A percentile compares a stretch with the other conserved stretches of the same genome.
These are phyloP conservation scores for Biston betularia DNA, from an alignment of 2,888 invertebrate genomes.

Conservation along the genomic window DNA sequence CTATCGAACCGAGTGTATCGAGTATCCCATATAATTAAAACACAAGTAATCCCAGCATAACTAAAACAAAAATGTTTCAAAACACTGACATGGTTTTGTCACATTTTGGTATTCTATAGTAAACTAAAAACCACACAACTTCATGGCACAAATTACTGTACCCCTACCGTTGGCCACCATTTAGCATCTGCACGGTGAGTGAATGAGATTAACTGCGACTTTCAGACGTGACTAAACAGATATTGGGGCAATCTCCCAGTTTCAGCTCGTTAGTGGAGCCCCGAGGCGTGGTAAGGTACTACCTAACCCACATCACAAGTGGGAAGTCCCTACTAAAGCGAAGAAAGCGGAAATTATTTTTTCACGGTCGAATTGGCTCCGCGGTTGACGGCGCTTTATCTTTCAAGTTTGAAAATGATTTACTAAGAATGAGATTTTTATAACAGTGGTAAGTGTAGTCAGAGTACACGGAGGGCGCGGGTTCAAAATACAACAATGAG, in stretches of 20 bases:
- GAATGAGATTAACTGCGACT: conserved; percentile 66
- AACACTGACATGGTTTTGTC: too few species aligned
- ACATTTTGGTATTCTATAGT: too few species aligned
- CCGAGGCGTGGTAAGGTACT: conserved; percentile 34
- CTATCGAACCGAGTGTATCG: too few species aligned
- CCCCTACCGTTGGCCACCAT: neutral
- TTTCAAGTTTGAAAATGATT: conserved; percentile 16
- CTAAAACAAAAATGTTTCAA: too few species aligned
- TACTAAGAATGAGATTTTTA: neutral
- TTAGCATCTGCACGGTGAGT: conserved; percentile 48
- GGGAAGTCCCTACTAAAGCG: conserved; percentile 14
- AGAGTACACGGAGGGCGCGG: too few species aligned
- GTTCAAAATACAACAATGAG: too few species aligned
- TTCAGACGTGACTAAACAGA: conserved; percentile 66
- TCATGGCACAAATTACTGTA: neutral
- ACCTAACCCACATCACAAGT: conserved; percentile 27
- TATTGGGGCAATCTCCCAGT: conserved; percentile 65
- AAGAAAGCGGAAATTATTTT: conserved; percentile 20
- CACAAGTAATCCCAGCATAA: too few species aligned
- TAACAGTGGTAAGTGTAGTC: too few species aligned
- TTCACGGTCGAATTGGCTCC: conserved; percentile 9
- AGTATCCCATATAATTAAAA: too few species aligned
- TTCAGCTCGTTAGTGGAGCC: conserved; percentile 58
- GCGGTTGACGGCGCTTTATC: conserved; percentile 11
- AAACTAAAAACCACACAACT: neutral